phyloP scores from a whole-genome alignment of 1,140 invertebrate genomes.

The Hydropsyche tenuis region DNA sequence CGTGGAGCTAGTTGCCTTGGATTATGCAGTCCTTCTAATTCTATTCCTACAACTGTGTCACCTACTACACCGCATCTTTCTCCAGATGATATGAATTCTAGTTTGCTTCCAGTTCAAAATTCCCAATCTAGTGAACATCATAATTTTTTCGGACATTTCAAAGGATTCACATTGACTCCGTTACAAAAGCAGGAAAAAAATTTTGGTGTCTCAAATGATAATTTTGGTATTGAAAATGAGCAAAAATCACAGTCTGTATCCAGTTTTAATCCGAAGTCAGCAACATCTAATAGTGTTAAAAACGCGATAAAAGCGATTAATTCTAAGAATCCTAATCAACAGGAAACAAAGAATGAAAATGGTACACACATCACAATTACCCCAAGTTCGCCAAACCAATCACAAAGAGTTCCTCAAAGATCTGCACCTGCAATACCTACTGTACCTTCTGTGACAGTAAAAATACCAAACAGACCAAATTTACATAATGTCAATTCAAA shows the following conservation, averaged over 20 bases:
- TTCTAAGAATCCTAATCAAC: constrained; percentile 31
- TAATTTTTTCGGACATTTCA: constrained; percentile 82
- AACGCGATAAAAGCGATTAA: constrained; percentile 38
- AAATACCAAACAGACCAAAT: constrained; percentile 53
- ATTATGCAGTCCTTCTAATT: constrained; percentile 53
- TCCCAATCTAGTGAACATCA: constrained; percentile 62
- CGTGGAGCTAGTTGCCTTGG: constrained; percentile 60
- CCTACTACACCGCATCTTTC: constrained; percentile 62
- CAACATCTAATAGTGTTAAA: constrained; percentile 37
- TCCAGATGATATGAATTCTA: constrained; percentile 69
- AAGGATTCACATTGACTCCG: constrained; percentile 80
- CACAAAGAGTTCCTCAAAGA: constrained; percentile 48
- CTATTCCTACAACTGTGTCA: constrained; percentile 51
- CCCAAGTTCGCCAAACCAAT: constrained; percentile 46
- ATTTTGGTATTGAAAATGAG: constrained; percentile 47
- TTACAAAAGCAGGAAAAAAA: constrained; percentile 63
- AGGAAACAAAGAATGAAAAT: constrained; percentile 31
- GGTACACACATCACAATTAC: constrained; percentile 25
- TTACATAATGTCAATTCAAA: constrained; percentile 42
- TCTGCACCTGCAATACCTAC: constrained; percentile 49
- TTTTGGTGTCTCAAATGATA: constrained; percentile 48
- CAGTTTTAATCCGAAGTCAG: constrained; percentile 29
- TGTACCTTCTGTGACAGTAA: constrained; percentile 57
- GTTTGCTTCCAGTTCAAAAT: constrained; percentile 62
- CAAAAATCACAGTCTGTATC: constrained; percentile 34